Evolutionary conservation across 1,140 invertebrate genomes (phyloP), one percentile per base, ranked within the genome.

Genomic region (Lepidotrigona ventralis): DNA sequence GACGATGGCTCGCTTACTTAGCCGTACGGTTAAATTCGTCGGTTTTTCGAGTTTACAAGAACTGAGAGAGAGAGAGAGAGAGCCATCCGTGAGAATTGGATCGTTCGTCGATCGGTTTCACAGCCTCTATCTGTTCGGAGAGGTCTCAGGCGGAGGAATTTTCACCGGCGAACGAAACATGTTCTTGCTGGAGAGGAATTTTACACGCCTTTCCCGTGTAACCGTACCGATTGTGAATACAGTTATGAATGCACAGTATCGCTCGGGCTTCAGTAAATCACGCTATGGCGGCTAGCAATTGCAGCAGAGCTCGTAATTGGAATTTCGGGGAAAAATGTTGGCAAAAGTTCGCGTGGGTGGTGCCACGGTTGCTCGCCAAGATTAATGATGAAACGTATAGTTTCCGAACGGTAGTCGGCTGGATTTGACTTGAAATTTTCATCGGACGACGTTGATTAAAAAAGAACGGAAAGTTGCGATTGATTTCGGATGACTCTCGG

Each of bases 241-340:
- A 53, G 75, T 77, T 77, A 66, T 66, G 39, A 77, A 77, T 29
- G 39, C 60, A 3, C n/a, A 26, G 60, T 53, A 51, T 77, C 26
- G 26, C 14, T 29, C 14, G 74, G 4, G 14, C n/a, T 26, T 12
- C 39, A 8, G n/a, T 72, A 72, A 51, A 72, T 72, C 70, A 53
- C 17, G 39, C 46, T 46, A 23, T 14, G 11, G 5, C 23, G 39
- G 39, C 39, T 46, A n/a, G 66, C 17, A 23, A 23, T 46, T 26
- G 12, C 33, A 23, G 17, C 2, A 46, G 6, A n/a, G 53, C 14
- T 53, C n/a, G n/a, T 72, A 26, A 33, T 72, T 29, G 11, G 2
- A 21, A 68, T 64, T 46, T 53, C 26, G 8, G 12, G 21, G 46
- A 26, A 39, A 51, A 39, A 75, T 58, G 54, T 58, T 75, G 39